A percentile compares a stretch with the other conserved stretches of the same genome.
Evolutionary conservation across 2,888 invertebrate genomes (phyloP).

Genomic region (Junonia oenone): DNA sequence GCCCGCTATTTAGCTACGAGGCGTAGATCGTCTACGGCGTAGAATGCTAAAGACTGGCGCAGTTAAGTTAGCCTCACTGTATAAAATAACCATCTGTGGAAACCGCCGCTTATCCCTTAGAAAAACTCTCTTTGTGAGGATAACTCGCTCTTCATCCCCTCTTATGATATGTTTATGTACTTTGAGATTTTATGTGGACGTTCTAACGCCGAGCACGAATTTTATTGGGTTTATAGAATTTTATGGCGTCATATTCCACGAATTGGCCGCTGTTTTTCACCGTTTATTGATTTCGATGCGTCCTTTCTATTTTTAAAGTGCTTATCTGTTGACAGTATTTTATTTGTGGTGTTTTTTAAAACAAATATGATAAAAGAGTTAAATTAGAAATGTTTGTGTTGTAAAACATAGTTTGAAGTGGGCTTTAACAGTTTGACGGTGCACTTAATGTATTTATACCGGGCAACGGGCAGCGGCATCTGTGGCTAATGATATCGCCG

Average conservation of each 20-base stretch:
- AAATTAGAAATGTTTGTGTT: conserved; percentile 3
- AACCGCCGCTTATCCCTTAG: conserved; percentile 68
- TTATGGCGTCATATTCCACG: conserved; percentile 69
- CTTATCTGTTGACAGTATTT: conserved; percentile 35
- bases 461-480: conserved; percentile 70
- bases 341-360: not conserved
- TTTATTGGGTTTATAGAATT: conserved; percentile 79
- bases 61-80: conserved; percentile 70
- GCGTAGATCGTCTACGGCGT: conserved; percentile 38
- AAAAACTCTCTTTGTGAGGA: conserved; percentile 74
- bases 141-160: conserved; percentile 70
- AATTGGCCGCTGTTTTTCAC: conserved; percentile 73
- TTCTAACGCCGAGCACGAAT: conserved; percentile 76
- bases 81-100: conserved; percentile 77
- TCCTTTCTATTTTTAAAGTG: conserved; percentile 44
- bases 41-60: conserved; percentile 42
- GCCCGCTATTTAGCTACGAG: conserved; percentile 17
- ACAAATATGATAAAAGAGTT: not conserved
- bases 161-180: conserved; percentile 80
- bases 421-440: conserved; percentile 74
- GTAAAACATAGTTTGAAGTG: conserved; percentile 51
- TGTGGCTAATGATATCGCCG: conserved; percentile 78
- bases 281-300: conserved; percentile 72
- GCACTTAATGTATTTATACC: conserved; percentile 77
- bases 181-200: conserved; percentile 77